Base-by-base conservation (phyloP, 2,113 vertebrate species). In the Micronisus gabar region DNA sequence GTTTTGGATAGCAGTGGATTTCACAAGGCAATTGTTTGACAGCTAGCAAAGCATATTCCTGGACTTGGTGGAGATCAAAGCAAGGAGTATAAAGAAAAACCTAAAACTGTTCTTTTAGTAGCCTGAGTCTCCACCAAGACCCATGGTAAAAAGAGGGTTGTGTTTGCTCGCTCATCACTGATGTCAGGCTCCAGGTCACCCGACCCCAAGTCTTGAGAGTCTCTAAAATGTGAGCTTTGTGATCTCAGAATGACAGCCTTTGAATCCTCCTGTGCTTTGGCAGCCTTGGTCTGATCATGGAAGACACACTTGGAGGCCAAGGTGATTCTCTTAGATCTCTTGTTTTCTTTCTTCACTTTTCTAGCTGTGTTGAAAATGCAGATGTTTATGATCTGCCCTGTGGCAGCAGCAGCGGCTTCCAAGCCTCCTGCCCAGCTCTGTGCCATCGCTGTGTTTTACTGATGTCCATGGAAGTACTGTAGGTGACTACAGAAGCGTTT, bases 401-500 rank as follows among this genome's bases (percentile, higher is more conserved):
- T 22, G 52, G 56, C 45, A 4, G 66, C 38, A 15, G 50, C 50
- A 26, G 75, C 2, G 0, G 71, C 43, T 83, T 72, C 78, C n/a
- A 21, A 10, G 15, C 4, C 48, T 48, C 26, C 73, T 6, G 8
- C 53, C 72, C 2, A 3, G 34, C 78, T 36, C 58, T 4, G 48
- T 30, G 88, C 38, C 13, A 0, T 34, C 4, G 4, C 75, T 67
- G 47, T 23, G 40, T 13, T 43, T 52, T n/a, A n/a, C 7, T 8
- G 1, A 3, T 15, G 21, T 32, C 67, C 17, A 0, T 30, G 27
- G 82, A 65, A 45, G 53, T 36, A 13, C 79, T 1, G 11, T 2
- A 7, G 27, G 50, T 36, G 53, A 34, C 15, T 5, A 48, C 9
- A 26, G 14, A 20, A 53, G 48, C 21, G 7, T 50, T 36, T 34